phyloP scores from a whole-genome alignment of 2,113 vertebrate genomes.

The human region GRCh38 chr3:139647001-139647500 shows the following conservation, averaged over 20 bases:
- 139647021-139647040: not conserved
- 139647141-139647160: not conserved
- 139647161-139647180: not conserved
- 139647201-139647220: not conserved
- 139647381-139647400: not conserved
- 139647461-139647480: not conserved
- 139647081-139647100: not conserved
- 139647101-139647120: not conserved
- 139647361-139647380: not conserved
- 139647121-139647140: not conserved
- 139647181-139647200: not conserved
- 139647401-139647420: not conserved
- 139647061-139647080: not conserved
- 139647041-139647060: not conserved
- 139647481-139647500: not conserved
- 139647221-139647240: not conserved
- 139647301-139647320: slow-evolving; percentile 3
- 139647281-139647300: slow-evolving; percentile 28
- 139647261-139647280: not conserved
- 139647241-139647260: slow-evolving; percentile 49
- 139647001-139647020: not conserved
- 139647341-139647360: slow-evolving; percentile 14
- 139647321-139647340: slow-evolving; percentile 45
- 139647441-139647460: not conserved
- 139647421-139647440: not conserved